Evolutionary conservation across 2,888 invertebrate genomes (phyloP).

Genomic region (Apodemia zela): DNA sequence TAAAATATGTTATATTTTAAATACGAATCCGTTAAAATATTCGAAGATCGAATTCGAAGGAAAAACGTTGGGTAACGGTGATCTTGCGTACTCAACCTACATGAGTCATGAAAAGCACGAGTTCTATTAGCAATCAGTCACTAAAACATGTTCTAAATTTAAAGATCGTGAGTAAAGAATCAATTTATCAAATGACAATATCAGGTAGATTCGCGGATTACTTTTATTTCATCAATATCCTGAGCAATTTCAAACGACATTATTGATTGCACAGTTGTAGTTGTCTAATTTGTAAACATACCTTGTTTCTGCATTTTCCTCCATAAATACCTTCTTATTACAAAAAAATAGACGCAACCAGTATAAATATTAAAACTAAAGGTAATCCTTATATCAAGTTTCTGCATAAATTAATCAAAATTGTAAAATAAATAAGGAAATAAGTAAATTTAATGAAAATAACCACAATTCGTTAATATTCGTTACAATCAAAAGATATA

Average conservation of each 20-base stretch:
- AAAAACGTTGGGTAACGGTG: constrained; percentile 66
- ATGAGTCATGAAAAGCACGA: neutral
- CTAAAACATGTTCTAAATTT: constrained; percentile 1
- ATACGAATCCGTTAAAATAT: constrained; percentile 70
- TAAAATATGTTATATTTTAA: constrained; percentile 45
- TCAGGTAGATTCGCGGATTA: neutral
- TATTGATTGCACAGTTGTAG: constrained; percentile 57
- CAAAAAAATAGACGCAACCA: constrained; percentile 37
- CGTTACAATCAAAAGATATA: constrained; percentile 72
- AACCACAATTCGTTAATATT: constrained; percentile 74
- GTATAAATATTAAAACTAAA: constrained; percentile 37
- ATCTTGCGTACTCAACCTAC: constrained; percentile 27
- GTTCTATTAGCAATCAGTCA: neutral
- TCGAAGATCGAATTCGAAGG: constrained; percentile 76
- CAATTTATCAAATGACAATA: neutral
- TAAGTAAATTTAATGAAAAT: constrained; percentile 57
- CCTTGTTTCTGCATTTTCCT: constrained; percentile 64
- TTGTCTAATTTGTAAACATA: constrained; percentile 46
- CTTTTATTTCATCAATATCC: constrained; percentile 3
- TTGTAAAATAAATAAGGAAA: constrained; percentile 54
- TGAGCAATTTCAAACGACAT: constrained; percentile 50
- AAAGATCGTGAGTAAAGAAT: neutral
- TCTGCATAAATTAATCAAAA: constrained; percentile 42
- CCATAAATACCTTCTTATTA: constrained; percentile 46
- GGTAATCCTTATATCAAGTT: constrained; percentile 36